Evolutionary conservation across 2,113 vertebrate species (phyloP).

Genomic region (Pycnonotus jocosus): DNA sequence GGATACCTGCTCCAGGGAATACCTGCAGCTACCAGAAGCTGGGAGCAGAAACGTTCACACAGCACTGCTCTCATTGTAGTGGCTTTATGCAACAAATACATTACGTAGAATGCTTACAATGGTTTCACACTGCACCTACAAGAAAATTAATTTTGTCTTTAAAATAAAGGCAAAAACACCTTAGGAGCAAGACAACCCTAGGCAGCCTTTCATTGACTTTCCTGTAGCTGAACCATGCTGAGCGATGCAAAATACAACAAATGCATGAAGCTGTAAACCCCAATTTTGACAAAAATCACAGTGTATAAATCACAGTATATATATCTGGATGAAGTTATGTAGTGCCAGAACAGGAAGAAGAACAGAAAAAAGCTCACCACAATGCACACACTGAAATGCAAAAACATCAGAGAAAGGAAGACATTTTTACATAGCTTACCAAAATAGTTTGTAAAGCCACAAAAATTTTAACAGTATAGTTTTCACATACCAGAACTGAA

Average conservation of each 20-base stretch:
- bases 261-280: neutral
- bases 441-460: neutral
- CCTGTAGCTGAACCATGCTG: neutral
- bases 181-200: neutral
- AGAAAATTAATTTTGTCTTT: neutral
- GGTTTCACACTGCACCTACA: neutral
- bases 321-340: neutral
- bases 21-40: neutral
- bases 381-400: neutral
- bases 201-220: neutral
- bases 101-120: fast-evolving
- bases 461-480: neutral
- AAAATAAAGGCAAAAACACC: neutral
- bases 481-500: neutral
- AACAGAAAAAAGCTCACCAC: neutral
- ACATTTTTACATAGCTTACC: neutral
- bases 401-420: neutral
- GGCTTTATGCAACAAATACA: neutral
- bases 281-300: neutral
- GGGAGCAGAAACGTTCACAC: neutral
- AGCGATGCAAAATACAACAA: neutral
- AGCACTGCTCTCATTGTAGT: neutral
- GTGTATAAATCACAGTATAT: neutral
- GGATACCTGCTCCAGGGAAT: slow-evolving; percentile 25
- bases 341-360: neutral